phyloP scores from a whole-genome alignment of 2,888 invertebrate genomes.

The Microctonus aethiopoides region DNA sequence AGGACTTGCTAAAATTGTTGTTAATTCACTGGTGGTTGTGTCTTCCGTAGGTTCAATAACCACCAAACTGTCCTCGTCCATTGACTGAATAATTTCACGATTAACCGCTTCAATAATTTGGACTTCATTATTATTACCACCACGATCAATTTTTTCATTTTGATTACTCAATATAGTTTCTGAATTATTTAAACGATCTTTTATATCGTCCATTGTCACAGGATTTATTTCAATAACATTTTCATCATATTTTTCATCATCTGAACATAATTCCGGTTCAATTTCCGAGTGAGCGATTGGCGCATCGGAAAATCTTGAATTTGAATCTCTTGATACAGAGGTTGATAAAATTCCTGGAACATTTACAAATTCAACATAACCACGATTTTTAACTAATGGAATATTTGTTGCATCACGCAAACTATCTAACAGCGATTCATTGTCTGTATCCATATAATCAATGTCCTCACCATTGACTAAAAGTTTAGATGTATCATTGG shows the following conservation, averaged over 20 bases:
- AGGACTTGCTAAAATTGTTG: constrained; percentile 71
- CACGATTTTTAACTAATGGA: constrained; percentile 72
- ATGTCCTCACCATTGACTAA: constrained; percentile 76
- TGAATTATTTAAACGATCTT: constrained; percentile 53
- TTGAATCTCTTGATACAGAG: constrained; percentile 10
- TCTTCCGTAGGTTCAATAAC: constrained; percentile 73
- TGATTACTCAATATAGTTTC: constrained; percentile 20
- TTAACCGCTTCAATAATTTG: constrained; percentile 66
- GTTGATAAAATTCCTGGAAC: constrained; percentile 49
- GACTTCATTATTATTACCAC: constrained; percentile 54
- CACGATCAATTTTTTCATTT: background rate
- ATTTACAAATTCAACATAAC: constrained; percentile 77
- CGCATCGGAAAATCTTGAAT: constrained; percentile 43
- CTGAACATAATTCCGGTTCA: constrained; percentile 58
- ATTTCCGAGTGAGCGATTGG: constrained; percentile 60
- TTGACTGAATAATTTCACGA: constrained; percentile 56
- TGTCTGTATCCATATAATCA: constrained; percentile 89
- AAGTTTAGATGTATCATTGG: constrained; percentile 59
- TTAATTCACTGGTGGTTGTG: constrained; percentile 69
- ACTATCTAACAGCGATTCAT: constrained; percentile 80
- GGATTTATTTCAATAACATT: constrained; percentile 63
- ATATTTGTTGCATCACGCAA: constrained; percentile 70
- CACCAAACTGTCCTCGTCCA: constrained; percentile 73
- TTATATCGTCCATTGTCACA: constrained; percentile 60
- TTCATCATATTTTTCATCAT: constrained; percentile 51